phyloP scores from a whole-genome alignment of 1,140 invertebrate species.

The Calycopis cecrops region DNA sequence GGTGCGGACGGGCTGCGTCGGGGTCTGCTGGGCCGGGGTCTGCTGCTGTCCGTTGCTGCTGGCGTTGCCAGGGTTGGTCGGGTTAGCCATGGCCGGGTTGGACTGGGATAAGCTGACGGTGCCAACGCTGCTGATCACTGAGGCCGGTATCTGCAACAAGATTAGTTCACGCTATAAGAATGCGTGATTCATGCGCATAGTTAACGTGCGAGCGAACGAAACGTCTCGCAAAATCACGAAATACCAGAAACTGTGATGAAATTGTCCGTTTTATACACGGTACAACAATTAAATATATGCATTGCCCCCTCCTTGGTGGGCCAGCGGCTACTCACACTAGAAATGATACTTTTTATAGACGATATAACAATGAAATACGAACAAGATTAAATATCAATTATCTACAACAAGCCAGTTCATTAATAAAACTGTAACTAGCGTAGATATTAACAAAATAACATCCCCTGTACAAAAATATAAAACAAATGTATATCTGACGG shows the following conservation, averaged over 20 bases:
- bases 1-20: constrained; percentile 77
- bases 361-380: too few relatives aligned
- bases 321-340: too few relatives aligned
- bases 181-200: not conserved
- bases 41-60: constrained; percentile 43
- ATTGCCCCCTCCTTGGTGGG: too few relatives aligned
- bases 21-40: constrained; percentile 48
- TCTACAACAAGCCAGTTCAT: too few relatives aligned
- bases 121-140: constrained; percentile 73
- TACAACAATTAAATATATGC: too few relatives aligned
- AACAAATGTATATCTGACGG: too few relatives aligned
- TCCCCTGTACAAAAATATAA: too few relatives aligned
- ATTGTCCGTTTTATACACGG: too few relatives aligned
- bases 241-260: not conserved
- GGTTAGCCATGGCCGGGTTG: constrained; percentile 66
- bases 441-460: too few relatives aligned
- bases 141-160: constrained; percentile 69
- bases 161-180: constrained; percentile 19
- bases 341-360: too few relatives aligned
- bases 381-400: too few relatives aligned
- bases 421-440: too few relatives aligned
- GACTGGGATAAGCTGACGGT: constrained; percentile 69
- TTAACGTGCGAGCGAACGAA: not conserved
- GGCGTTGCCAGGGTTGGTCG: constrained; percentile 54
- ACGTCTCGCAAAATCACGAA: not conserved